Conservation (phyloP, 1,140 invertebrate genomes). For the Drosophila albomicans region DNA sequence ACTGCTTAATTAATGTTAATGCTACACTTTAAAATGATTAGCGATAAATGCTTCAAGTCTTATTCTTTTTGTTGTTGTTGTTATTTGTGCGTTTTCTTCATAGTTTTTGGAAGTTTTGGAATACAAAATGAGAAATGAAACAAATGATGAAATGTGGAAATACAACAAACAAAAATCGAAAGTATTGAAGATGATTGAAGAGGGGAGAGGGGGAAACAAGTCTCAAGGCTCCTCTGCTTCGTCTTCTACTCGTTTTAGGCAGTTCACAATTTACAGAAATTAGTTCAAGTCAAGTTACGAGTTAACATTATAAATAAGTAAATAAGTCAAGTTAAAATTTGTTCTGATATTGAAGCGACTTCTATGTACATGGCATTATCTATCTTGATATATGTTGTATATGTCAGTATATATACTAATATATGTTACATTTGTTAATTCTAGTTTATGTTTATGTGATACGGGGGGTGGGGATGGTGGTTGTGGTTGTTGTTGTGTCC, state of each 20-base stretch:
- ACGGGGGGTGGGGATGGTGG: slow-evolving; percentile 2
- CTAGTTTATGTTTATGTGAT: not conserved
- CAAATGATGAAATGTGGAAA: not conserved
- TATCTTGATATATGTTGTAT: slow-evolving; percentile 29
- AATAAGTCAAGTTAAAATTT: slow-evolving; percentile 24
- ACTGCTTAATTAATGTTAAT: slow-evolving; percentile 39
- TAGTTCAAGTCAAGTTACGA: slow-evolving; percentile 13
- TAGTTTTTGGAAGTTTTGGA: slow-evolving; percentile 23
- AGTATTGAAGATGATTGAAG: not conserved
- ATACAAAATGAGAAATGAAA: not conserved
- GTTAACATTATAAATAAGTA: slow-evolving; percentile 23
- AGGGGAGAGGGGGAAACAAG: slow-evolving; percentile 12
- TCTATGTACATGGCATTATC: slow-evolving; percentile 32
- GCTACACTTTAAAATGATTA: slow-evolving; percentile 42
- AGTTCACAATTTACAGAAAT: slow-evolving; percentile 49
- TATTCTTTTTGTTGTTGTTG: slow-evolving; percentile 58
- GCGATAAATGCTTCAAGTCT: slow-evolving; percentile 81
- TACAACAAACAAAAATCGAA: not conserved
- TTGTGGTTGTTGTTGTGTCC: slow-evolving; percentile 12
- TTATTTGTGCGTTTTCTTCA: slow-evolving; percentile 40
- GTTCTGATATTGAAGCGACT: slow-evolving; percentile 51
- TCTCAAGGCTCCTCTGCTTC: slow-evolving; percentile 31
- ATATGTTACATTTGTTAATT: not conserved
- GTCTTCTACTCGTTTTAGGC: slow-evolving; percentile 11
- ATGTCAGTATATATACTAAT: slow-evolving; percentile 1